Evolutionary conservation across 2,888 invertebrate species (phyloP).

Genomic region (Hydroisotoma schaefferi): DNA sequence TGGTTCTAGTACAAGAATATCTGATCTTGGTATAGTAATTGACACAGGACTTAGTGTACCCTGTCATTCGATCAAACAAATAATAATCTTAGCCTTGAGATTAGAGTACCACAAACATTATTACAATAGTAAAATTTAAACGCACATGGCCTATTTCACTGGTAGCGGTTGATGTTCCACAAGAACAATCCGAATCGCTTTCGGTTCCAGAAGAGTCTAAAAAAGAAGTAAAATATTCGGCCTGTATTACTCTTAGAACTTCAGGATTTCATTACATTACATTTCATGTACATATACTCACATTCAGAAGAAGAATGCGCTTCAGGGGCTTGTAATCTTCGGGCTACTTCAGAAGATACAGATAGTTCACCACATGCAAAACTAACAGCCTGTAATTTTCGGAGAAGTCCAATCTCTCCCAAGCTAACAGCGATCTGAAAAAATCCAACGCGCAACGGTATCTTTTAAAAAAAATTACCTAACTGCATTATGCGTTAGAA

Average conservation of each 20-base stretch:
- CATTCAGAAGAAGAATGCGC: slow-evolving; percentile 34
- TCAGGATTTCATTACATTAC: not conserved
- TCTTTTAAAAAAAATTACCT: not conserved
- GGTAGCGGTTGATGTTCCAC: slow-evolving; percentile 24
- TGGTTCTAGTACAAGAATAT: slow-evolving; percentile 30
- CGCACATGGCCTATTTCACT: slow-evolving; percentile 25
- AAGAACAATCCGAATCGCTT: slow-evolving; percentile 27
- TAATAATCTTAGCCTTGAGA: slow-evolving; percentile 1
- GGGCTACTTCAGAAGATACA: slow-evolving; percentile 31
- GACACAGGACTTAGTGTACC: slow-evolving; percentile 27
- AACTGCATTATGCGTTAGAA: too few species aligned
- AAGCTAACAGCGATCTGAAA: slow-evolving; percentile 45
- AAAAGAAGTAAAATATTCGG: not conserved
- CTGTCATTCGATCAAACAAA: slow-evolving; percentile 13
- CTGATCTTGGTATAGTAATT: slow-evolving; percentile 29
- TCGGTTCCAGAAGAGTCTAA: slow-evolving; percentile 26
- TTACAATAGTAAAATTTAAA: slow-evolving; percentile 6
- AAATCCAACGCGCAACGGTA: not conserved
- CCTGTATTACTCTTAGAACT: not conserved
- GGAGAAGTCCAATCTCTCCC: slow-evolving; percentile 38
- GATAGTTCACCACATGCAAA: slow-evolving; percentile 32
- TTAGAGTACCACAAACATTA: not conserved
- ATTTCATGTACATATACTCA: slow-evolving; percentile 8
- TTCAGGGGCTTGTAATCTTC: slow-evolving; percentile 11
- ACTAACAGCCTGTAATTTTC: slow-evolving; percentile 35